Base-by-base conservation (phyloP, 2,113 vertebrate species). In the Butorides virescens region DNA sequence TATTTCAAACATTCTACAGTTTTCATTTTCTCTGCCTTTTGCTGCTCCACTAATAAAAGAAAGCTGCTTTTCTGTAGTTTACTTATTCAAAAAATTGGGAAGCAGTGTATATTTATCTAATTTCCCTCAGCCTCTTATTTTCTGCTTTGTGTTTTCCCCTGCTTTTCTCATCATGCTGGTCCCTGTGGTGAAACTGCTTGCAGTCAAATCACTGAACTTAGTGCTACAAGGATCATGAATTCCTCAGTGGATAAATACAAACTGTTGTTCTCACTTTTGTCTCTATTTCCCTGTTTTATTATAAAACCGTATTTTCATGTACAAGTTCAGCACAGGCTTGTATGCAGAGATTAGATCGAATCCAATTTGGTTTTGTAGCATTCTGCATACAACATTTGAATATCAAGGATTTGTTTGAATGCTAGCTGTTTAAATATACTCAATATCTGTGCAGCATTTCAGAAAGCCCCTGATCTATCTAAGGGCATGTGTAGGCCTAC, bases 321-420 rank as follows among this genome's bases (percentile, higher is more conserved):
- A 93, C 55, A 91, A 92, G 26, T 86, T 94, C 79, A 94, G 15
- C 50, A 65, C 26, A 59, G 52, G 53, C 21, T 66, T 87, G 10
- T 23, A 72, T 59, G 36, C 5, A 88, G 42, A 85, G 68, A 93
- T 85, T 66, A 86, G 34, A 83, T 39, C 3, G 2, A 93, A 93
- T 87, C 32, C 30, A 94, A 39, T 83, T 92, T 90, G 47, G 0
- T 84, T 95, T 93, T 91, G 44, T 36, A 93, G 30, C 36, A 81
- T 91, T 89, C 63, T 34, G 7, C 42, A 79, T 62, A 29, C 66
- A 85, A 42, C 14, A 81, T 92, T 72, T 95, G 61, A 94, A 96
- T 96, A 96, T 70, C 59, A 94, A 83, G 73, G 34, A 75, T 95
- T 94, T 90, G n/a, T 77, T 78, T 95, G 79, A 95, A 81, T 13